These are phyloP conservation scores for Sipha flava DNA, from an alignment of 1,140 invertebrate species.

Conservation along the genomic window DNA sequence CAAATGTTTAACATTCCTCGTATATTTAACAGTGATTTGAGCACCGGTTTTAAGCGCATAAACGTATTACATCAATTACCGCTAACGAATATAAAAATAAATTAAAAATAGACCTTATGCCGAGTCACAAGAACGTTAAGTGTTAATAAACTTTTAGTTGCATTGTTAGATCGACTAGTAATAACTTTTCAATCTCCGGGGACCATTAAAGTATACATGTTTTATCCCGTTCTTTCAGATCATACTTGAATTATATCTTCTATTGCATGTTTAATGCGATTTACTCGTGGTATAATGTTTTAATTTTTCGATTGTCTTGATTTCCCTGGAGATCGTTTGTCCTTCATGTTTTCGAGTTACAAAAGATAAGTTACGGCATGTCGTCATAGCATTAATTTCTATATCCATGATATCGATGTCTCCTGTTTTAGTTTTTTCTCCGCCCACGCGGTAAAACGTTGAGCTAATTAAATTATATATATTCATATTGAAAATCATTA, in stretches of 20 bases:
- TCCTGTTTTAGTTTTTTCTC: background rate
- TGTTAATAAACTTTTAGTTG: background rate
- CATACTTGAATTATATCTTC: background rate
- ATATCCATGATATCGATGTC: background rate
- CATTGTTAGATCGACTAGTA: background rate
- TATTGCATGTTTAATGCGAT: background rate
- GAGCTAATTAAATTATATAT: no score
- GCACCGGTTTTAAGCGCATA: no score
- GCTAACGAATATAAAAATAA: no score
- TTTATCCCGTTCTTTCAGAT: background rate
- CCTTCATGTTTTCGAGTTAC: background rate
- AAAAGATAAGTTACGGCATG: background rate
- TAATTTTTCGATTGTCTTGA: background rate
- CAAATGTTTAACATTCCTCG: no score
- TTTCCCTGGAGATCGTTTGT: background rate
- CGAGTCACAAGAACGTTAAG: no score
- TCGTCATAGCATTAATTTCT: background rate
- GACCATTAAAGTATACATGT: background rate
- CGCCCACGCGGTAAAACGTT: no score
- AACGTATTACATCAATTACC: no score
- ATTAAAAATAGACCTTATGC: no score
- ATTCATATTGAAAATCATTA: no score
- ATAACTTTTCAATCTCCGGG: background rate
- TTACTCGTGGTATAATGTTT: background rate
- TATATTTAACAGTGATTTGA: no score